Evolutionary conservation across 2,797 vertebrate species (phyloP).

Genomic region (Peromyscus attwateri): DNA sequence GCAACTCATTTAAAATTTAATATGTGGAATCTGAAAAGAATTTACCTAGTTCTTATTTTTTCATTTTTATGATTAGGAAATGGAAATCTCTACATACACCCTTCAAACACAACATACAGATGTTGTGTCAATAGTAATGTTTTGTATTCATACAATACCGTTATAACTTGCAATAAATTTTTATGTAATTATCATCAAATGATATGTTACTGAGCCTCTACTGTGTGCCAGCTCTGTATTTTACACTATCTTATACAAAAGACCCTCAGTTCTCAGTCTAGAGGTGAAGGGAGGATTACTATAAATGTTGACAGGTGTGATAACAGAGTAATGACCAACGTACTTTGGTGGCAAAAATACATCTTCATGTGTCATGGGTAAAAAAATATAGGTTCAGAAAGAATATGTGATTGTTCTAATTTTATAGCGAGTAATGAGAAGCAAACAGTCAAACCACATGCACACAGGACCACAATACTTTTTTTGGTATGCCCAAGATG

Average conservation of each 20-base stretch:
- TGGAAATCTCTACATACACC: not conserved
- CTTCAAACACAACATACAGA: slow-evolving; percentile 43
- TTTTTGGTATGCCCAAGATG: slow-evolving; percentile 1
- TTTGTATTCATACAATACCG: slow-evolving; percentile 23
- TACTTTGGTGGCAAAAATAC: slow-evolving; percentile 44
- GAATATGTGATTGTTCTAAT: slow-evolving; percentile 55
- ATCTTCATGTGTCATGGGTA: slow-evolving; percentile 45
- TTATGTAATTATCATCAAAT: slow-evolving; percentile 51
- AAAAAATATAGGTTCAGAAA: slow-evolving; percentile 60
- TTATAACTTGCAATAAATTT: slow-evolving; percentile 61
- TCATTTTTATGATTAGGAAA: slow-evolving; percentile 57
- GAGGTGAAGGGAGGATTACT: not conserved
- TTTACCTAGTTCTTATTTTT: slow-evolving; percentile 33
- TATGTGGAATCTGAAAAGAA: slow-evolving; percentile 48
- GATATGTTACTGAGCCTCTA: slow-evolving; percentile 16
- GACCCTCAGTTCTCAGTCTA: slow-evolving; percentile 35
- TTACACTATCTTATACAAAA: slow-evolving; percentile 15
- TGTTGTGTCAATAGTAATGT: not conserved
- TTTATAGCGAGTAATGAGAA: slow-evolving; percentile 54
- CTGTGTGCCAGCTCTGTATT: not conserved
- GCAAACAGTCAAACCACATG: slow-evolving; percentile 1
- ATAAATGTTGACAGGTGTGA: not conserved
- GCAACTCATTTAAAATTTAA: slow-evolving; percentile 73
- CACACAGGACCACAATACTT: not conserved
- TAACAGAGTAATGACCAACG: slow-evolving; percentile 48